Evolutionary conservation across 2,113 vertebrate genomes (phyloP), one percentile per base, ranked within the genome.

Genomic region (Chamaea fasciata): DNA sequence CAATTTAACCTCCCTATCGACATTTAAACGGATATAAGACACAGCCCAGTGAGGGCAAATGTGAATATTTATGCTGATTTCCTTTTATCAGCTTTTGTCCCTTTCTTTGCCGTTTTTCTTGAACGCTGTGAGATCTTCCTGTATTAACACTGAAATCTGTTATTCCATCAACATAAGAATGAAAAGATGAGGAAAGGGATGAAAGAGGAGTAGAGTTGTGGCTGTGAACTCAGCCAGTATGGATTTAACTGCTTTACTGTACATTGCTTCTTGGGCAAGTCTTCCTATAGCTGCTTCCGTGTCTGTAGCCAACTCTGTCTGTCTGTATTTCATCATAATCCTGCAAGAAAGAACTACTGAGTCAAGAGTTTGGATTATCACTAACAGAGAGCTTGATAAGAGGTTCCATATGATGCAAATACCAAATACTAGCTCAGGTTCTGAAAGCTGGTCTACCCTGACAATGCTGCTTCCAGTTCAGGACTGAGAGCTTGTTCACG

Each of bases 401-500:
- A 69, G 13, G 17, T 44, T 83, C 41, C 18, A 46, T 89, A 90
- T 57, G 5, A 65, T 53, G 19, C 12, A 81, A 80, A 46, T 7
- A 74, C 7, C 10, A 21, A 82, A 37, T 19, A 30, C 1, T 7
- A 65, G 5, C 11, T 83, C 27, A n/a, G 12, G 14, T 46, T 47
- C 44, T 64, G 64, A 59, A 69, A 91, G 3, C 16, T 50, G 18
- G 2, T 46, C 56, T 49, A 6, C 21, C 26, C 62, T 63, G 50
- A n/a, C 39, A 57, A 39, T 23, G 46, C 20, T 50, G 5, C 39
- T 67, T 86, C 55, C 59, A 63, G 20, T 50, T 67, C 35, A 74
- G 26, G 33, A 46, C 26, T 46, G 4, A 26, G 1, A 81, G n/a
- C 19, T 50, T 41, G 5, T n/a, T 89, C 60, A 46, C 0, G 0